Evolutionary conservation across 2,797 vertebrate species (phyloP), one percentile per base, ranked within the genome.

Genomic region (Sebastes matsubarae): DNA sequence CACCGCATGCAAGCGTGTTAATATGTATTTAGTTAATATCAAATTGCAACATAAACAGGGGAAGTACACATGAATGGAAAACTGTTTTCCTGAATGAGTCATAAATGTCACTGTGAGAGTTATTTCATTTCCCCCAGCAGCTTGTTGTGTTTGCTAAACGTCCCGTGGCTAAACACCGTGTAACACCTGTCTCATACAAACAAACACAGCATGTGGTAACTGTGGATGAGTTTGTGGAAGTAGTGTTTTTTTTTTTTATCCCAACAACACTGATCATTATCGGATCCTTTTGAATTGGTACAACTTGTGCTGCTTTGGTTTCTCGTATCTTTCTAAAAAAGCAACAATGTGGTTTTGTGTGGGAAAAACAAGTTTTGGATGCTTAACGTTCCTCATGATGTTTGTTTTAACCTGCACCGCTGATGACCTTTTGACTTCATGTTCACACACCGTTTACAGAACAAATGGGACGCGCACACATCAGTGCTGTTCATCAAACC

Each of bases 71-170:
- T 27, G 3, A n/a, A 18, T 54, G 42, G 34, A 30, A 64, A 66
- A 58, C 6, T 36, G 54, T 80, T 85, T 83, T 63, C 10, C 0
- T 68, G 11, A 77, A 46, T 79, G 60, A 80, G 8, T 84, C 83
- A 86, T 46, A 36, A 63, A 72, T 69, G 12, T 75, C 42, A 25
- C 1, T 22, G 72, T 60, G 30, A 24, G 7, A 34, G 9, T 6
- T 46, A 10, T 22, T 42, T 36, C 20, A 8, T 30, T 52, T 22
- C 64, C 4, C 8, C 25, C 58, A 27, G 38, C 29, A 20, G 22
- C 8, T 38, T 29, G 1, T 65, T 55, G 32, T 36, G 5, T 58
- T 74, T 50, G 24, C 27, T 46, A 22, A 73, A 46, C 1, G 5
- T 30, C 34, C 29, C 8, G 2, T 50, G 25, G 24, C 27, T 46